Base-by-base conservation (phyloP, 2,113 vertebrate genomes). In the Morone saxatilis region DNA sequence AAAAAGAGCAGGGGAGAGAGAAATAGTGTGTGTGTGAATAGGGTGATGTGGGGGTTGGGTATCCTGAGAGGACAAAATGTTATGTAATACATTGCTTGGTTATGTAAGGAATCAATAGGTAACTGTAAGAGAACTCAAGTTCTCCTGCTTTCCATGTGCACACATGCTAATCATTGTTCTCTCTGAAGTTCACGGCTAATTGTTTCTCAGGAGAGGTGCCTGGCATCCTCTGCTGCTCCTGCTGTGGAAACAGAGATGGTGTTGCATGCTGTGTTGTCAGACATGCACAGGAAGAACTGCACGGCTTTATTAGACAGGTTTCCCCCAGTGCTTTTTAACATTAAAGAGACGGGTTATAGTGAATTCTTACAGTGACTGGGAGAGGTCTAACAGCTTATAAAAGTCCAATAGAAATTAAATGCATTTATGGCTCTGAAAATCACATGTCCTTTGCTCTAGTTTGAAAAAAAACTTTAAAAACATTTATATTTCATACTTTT, bases 111-210 rank as follows among this genome's bases (percentile, higher is more conserved):
- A 91, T 91, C 88, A 86, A 88, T 91, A 79, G 51, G 79, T 68
- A 62, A 80, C 67, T 63, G 75, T 75, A 69, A 76, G 63, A 81
- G 53, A 56, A 70, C 67, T 56, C 20, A 14, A 54, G 63, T 13
- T 54, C 36, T 57, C n/a, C 74, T 41, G 20, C 7, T 4, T 38
- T 69, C 70, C 13, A 9, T 62, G 60, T n/a, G 36, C 71, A 67
- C 87, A 86, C 75, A 87, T 89, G 87, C 86, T 90, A 86, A 90
- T 90, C 68, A 83, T 83, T 88, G 89, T 89, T 91, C 73, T 82
- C 84, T 88, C 86, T 88, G 81, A 91, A 92, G 88, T 92, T 92
- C 81, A 72, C 40, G 7, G 83, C 79, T 93, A 92, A 91, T 94
- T 91, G 90, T 91, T 90, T 78, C 91, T 94, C 92, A 74, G 83